Base-by-base conservation (phyloP, 2,888 invertebrate genomes). In the Spilosoma lubricipeda region DNA sequence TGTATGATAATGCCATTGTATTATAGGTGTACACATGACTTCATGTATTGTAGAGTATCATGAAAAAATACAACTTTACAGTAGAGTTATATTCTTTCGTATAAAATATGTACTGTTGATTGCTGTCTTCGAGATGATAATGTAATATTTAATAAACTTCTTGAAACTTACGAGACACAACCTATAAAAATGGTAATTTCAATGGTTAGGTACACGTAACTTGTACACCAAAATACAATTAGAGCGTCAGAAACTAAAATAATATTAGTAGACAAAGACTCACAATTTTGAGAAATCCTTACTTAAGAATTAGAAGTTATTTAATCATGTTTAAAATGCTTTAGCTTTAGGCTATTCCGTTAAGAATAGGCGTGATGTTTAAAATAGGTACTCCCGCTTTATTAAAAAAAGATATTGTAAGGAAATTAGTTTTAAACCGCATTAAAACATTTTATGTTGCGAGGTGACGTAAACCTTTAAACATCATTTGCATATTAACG, bases 21-120 rank as follows among this genome's bases (percentile, higher is more conserved):
- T 18, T 63, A 15, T 63, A 63, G 63, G 30, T 63, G 7, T 63
- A 56, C 64, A 11, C 65, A 65, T 65, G 65, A 65, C 65, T 36
- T n/a, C 33, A 23, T 36, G 11, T 65, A 36, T 65, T 65, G 30
- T 63, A 52, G 30, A 36, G 23, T 39, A 4, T 8, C 20, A 65
- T 33, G 13, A 39, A 20, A 36, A 23, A 39, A 65, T 56, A 56
- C 8, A n/a, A 65, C 8, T n/a, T n/a, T 39, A 66, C 39, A 66
- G 15, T 45, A 45, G 15, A 45, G 15, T 3, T 15, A 4, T 45
- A 45, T 45, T 45, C 15, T 15, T 45, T 13, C 13, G 42, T 42
- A 15, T 15, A 42, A 42, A 42, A 42, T 42, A 42, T 42, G 11
- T 42, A 42, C 42, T n/a, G n/a, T n/a, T n/a, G n/a, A n/a, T n/a